Evolutionary conservation across 2,113 vertebrate species (phyloP), one percentile per base, ranked within the genome.

Genomic region (Melospiza melodia): DNA sequence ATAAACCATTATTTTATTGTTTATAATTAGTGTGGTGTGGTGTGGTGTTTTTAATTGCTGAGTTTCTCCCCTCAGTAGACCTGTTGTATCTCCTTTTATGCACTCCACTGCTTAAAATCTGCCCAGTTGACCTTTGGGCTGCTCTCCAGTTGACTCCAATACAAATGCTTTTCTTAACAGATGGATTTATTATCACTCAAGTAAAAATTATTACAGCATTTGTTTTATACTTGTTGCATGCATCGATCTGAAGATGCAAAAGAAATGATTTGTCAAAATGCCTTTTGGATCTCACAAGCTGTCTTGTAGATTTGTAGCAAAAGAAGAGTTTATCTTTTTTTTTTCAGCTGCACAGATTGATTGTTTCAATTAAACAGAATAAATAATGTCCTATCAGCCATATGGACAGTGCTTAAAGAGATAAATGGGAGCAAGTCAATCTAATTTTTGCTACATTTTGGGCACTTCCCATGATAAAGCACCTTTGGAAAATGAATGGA

Each of bases 101-200:
- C 76, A 30, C 54, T 22, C 71, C 48, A 17, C 52, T 77, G 76
- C 74, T 89, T 67, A 61, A 80, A 79, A 74, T 80, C 79, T 91
- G 37, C 94, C 58, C 78, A 35, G 43, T 8, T 73, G 84, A 95
- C 85, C 84, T 89, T 77, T 66, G 80, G 77, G 72, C 86, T 78
- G 68, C 68, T 92, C 80, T 93, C 87, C 90, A 84, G 78, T 91
- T 93, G 84, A 62, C 67, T 82, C 58, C 46, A 52, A 69, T 59
- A 41, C 71, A 59, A 87, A 63, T 41, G 31, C 62, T 77, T 94
- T 59, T 84, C 74, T 71, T 81, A 58, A 79, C 81, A 94, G 59
- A 81, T 87, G 59, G 82, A 96, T 96, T 96, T 96, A 94, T 77
- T 94, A 85, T 88, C 67, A 55, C 75, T 94, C 69, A 41, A 77